Base-by-base conservation (phyloP, 2,113 vertebrate genomes). In the Condylura cristata region DNA sequence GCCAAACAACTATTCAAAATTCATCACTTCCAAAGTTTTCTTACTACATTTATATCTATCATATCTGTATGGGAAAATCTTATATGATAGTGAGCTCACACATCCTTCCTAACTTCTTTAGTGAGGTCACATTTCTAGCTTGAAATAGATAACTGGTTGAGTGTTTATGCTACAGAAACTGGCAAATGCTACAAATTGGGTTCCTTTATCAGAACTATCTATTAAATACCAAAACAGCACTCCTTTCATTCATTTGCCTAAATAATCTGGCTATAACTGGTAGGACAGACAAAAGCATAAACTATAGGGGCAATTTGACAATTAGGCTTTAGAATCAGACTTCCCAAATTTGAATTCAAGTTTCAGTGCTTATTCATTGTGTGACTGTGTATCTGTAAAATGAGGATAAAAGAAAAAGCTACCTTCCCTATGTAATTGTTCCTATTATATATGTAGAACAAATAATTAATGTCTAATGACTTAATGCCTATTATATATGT, bases 1-100 rank as follows among this genome's bases (percentile, higher is more conserved):
- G 14, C 7, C 75, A 88, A 61, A 84, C 39, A 85, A 79, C 65
- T n/a, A 7, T 14, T 80, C 86, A 87, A 95, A 91, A 78, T 41
- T 41, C 24, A 86, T 86, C 11, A 32, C 30, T 83, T 82, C 46
- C 56, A 26, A 78, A 75, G 10, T 37, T 85, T 75, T 53, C 51
- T 82, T 22, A 51, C 46, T 53, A 41, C 18, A 51, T 58, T 86
- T 90, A 71, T 12, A 71, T 70, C 28, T 90, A n/a, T 61, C 79
- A 3, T 48, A 72, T 72, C 66, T 72, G 1, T 72, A 56, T 26
- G 32, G 32, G 68, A 74, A 91, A 90, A 46, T 0, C 13, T 60
- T 39, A 51, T 51, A 8, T 65, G 65, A 72, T 5, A 32, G 14
- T 44, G 51, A 72, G 24, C 17, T 82, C 51, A 37, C 0, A 0